A percentile compares a stretch with the other conserved stretches of the same genome.
Evolutionary conservation across 1,140 invertebrate genomes (phyloP).

Genomic region (Atta colombica): DNA sequence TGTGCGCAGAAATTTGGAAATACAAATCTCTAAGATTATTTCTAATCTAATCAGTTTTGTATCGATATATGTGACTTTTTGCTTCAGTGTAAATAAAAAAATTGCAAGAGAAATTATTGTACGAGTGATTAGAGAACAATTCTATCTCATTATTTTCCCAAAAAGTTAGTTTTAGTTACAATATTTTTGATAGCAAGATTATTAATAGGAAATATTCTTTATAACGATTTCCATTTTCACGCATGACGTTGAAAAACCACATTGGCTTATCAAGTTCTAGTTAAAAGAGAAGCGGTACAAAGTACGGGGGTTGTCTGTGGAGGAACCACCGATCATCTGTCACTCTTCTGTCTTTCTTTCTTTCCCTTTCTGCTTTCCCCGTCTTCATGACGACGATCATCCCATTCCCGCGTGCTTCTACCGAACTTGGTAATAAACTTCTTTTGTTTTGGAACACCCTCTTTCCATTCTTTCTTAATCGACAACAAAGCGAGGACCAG

Average conservation of each 20-base stretch:
- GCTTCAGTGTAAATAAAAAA: background rate
- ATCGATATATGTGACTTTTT: background rate
- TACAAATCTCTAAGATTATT: background rate
- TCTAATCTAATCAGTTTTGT: background rate
- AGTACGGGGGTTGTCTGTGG: slow-evolving; percentile 31
- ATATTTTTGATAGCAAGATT: background rate
- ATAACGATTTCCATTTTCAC: background rate
- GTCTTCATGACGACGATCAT: slow-evolving; percentile 36
- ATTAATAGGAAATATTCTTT: background rate
- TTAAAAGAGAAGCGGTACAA: slow-evolving; percentile 58
- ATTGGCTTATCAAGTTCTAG: slow-evolving; percentile 36
- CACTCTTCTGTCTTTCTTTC: slow-evolving; percentile 18
- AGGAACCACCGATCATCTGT: slow-evolving; percentile 27
- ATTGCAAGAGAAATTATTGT: background rate
- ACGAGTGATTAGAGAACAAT: background rate
- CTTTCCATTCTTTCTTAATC: slow-evolving; percentile 47
- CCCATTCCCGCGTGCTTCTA: background rate
- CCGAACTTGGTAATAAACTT: slow-evolving; percentile 74
- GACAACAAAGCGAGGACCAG: slow-evolving; percentile 20
- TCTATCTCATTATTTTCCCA: background rate
- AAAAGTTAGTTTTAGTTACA: background rate
- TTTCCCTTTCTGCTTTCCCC: slow-evolving; percentile 27
- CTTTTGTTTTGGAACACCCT: slow-evolving; percentile 77
- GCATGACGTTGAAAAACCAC: background rate
- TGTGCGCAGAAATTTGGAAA: slow-evolving; percentile 48